These are phyloP conservation scores for Asarcornis scutulata DNA, from an alignment of 2,113 vertebrate species.

Conservation along the genomic window DNA sequence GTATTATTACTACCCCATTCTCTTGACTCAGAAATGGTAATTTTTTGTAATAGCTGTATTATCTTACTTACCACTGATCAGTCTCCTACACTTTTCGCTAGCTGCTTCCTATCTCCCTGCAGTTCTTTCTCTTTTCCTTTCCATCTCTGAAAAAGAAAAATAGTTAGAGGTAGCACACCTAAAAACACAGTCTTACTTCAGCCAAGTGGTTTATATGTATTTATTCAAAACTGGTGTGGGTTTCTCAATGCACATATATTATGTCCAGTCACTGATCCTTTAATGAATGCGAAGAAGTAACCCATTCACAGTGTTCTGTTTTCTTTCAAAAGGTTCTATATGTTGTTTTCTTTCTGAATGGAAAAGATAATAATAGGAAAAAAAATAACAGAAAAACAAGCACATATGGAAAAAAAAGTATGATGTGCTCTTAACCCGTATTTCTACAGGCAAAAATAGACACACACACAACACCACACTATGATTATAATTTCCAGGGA, in stretches of 20 bases:
- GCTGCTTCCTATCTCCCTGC: neutral
- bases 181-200: neutral
- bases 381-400: neutral
- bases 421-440: neutral
- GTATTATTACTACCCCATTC: conserved; percentile 41
- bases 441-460: neutral
- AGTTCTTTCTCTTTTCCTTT: neutral
- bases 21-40: neutral
- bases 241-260: neutral
- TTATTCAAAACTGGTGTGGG: neutral
- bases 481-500: neutral
- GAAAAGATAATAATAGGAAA: neutral
- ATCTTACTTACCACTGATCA: neutral
- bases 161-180: neutral
- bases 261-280: neutral
- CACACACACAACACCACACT: neutral
- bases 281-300: neutral
- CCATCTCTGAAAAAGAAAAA: neutral
- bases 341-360: neutral
- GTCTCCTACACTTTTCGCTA: neutral
- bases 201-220: neutral
- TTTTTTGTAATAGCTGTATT: conserved; percentile 18
- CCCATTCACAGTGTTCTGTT: neutral
- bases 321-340: neutral
- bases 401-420: neutral